These are phyloP conservation scores for Sphaerophoria rueppellii DNA, from an alignment of 2,888 invertebrate species.

Conservation along the genomic window DNA sequence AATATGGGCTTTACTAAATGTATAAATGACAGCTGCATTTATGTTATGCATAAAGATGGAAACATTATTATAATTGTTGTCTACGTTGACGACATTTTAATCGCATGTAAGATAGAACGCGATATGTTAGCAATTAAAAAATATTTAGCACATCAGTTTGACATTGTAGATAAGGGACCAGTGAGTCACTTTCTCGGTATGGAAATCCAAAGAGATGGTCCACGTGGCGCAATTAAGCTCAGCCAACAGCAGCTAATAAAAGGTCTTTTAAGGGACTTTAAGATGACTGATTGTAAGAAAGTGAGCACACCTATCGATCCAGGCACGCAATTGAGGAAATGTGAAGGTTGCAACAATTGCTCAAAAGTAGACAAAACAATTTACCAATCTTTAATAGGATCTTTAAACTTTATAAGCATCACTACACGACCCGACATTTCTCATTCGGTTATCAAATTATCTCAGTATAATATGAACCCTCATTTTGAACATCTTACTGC, in stretches of 20 bases:
- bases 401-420: conserved; percentile 19
- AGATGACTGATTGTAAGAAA: conserved; percentile 17
- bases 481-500: conserved; percentile 26
- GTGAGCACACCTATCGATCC: conserved; percentile 17
- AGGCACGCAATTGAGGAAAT: conserved; percentile 9
- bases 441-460: conserved; percentile 29
- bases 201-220: conserved; percentile 7
- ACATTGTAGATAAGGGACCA: conserved; percentile 5
- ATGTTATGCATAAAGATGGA: conserved; percentile 18
- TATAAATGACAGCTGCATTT: conserved; percentile 8
- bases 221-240: background rate
- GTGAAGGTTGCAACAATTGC: background rate
- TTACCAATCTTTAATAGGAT: conserved; percentile 33
- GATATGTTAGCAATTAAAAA: background rate
- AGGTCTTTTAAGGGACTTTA: conserved; percentile 12
- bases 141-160: conserved; percentile 1
- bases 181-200: conserved; percentile 20
- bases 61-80: conserved; percentile 7
- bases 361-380: conserved; percentile 1
- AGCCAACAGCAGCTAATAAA: conserved; percentile 12
- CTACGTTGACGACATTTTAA: conserved; percentile 13
- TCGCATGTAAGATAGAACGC: conserved; percentile 7
- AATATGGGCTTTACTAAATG: conserved; percentile 3
- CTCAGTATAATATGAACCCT: conserved; percentile 28
- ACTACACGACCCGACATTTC: conserved; percentile 37